Conservation (phyloP, 2,113 vertebrate genomes). For the Pteronura brasiliensis region DNA sequence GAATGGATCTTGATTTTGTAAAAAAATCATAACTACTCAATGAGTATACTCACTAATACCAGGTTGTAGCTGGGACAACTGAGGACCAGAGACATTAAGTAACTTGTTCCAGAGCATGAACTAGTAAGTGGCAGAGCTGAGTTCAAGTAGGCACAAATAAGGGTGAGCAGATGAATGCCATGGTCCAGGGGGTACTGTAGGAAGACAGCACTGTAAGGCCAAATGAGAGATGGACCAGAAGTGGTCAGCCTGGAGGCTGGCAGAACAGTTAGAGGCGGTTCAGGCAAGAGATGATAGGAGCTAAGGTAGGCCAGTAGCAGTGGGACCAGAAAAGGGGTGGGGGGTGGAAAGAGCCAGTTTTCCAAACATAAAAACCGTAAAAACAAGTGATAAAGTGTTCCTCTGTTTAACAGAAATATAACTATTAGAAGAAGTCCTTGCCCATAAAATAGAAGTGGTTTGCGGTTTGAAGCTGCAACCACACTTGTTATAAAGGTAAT, state of each 20-base stretch:
- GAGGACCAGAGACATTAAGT: neutral
- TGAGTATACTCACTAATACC: neutral
- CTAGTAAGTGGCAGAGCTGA: neutral
- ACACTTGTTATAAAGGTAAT: neutral
- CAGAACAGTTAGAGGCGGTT: neutral
- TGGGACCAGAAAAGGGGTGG: neutral
- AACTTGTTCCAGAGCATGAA: neutral
- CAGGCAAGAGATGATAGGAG: neutral
- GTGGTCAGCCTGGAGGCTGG: neutral
- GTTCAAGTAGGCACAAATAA: neutral
- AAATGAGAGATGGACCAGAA: neutral
- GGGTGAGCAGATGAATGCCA: neutral
- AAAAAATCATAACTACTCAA: neutral
- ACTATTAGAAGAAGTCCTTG: neutral
- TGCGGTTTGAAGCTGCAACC: conserved; percentile 36
- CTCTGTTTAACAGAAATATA: neutral
- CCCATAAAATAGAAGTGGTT: neutral
- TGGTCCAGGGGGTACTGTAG: neutral
- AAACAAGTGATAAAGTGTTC: neutral
- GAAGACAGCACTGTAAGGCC: neutral
- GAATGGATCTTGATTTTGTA: neutral
- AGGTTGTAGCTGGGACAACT: neutral
- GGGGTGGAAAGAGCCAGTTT: neutral
- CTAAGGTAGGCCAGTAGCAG: neutral
- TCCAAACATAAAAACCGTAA: neutral